phyloP scores from a whole-genome alignment of 2,888 invertebrate species.

The Nysson spinosus region DNA sequence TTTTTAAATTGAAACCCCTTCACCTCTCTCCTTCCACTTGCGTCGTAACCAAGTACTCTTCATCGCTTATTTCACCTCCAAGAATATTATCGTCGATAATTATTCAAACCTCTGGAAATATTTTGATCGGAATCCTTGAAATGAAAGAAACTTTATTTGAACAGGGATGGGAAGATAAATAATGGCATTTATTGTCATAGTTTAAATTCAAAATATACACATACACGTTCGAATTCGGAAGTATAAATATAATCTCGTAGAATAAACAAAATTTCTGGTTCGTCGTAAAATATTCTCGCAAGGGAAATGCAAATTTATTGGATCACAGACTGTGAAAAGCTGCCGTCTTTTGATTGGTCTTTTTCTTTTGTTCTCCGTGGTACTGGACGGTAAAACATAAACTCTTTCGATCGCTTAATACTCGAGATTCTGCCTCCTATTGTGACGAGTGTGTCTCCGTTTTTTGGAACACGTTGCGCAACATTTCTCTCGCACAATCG shows the following conservation, averaged over 20 bases:
- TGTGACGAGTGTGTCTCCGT: constrained; percentile 57
- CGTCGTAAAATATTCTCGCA: background rate
- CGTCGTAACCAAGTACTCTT: too few species aligned
- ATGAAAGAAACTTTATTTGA: background rate
- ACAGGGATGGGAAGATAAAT: background rate
- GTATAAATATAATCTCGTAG: constrained; percentile 34
- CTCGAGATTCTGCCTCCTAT: constrained; percentile 31
- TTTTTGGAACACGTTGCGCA: constrained; percentile 70
- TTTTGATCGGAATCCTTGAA: background rate
- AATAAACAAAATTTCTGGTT: constrained; percentile 10
- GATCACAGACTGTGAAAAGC: background rate
- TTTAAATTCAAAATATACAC: constrained; percentile 19
- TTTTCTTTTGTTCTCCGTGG: background rate
- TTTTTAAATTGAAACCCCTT: too few species aligned
- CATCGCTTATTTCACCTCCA: too few species aligned
- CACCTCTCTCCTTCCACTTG: too few species aligned
- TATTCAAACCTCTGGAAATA: too few species aligned
- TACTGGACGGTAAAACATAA: background rate
- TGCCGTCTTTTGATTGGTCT: background rate
- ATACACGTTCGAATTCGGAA: constrained; percentile 13
- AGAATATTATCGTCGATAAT: too few species aligned
- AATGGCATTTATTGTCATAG: background rate
- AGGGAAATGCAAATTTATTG: background rate
- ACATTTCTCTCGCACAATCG: constrained; percentile 68
- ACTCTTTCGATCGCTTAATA: constrained; percentile 20